These are phyloP conservation scores for Gambusia holbrooki DNA, from an alignment of 2,113 vertebrate genomes.

Conservation along the genomic window DNA sequence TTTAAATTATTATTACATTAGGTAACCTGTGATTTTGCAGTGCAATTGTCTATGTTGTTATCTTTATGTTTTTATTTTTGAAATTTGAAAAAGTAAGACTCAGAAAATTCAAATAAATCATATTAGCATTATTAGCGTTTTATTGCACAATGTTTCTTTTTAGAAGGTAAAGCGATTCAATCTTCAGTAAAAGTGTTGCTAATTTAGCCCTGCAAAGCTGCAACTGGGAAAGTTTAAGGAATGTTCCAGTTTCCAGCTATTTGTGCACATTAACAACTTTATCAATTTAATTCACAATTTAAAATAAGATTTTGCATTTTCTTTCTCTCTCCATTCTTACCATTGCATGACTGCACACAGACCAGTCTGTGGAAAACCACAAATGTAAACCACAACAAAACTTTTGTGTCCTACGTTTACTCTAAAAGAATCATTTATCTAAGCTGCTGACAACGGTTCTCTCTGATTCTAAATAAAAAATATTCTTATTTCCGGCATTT, in stretches of 20 bases:
- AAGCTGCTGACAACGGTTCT: too few relatives aligned
- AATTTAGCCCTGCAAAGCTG: too few relatives aligned
- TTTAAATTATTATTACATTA: background rate
- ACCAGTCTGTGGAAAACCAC: too few relatives aligned
- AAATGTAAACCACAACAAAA: too few relatives aligned
- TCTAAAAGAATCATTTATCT: too few relatives aligned
- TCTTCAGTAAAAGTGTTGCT: background rate
- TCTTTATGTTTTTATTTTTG: background rate
- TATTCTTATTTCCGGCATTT: too few relatives aligned
- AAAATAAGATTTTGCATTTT: too few relatives aligned
- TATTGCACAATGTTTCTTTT: background rate
- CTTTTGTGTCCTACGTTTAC: too few relatives aligned
- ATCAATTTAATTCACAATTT: background rate
- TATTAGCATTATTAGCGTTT: background rate
- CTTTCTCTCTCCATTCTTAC: too few relatives aligned
- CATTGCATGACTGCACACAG: too few relatives aligned
- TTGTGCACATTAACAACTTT: background rate
- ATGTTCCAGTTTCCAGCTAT: background rate
- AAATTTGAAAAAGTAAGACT: background rate
- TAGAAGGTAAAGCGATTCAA: too few relatives aligned
- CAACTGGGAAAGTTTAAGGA: background rate
- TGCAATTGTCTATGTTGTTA: background rate
- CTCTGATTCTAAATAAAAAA: too few relatives aligned
- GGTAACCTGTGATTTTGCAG: background rate
- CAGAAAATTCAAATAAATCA: background rate